Evolutionary conservation across 2,113 vertebrate species (phyloP), one percentile per base, ranked within the genome.

Genomic region (Danionella cerebrum): DNA sequence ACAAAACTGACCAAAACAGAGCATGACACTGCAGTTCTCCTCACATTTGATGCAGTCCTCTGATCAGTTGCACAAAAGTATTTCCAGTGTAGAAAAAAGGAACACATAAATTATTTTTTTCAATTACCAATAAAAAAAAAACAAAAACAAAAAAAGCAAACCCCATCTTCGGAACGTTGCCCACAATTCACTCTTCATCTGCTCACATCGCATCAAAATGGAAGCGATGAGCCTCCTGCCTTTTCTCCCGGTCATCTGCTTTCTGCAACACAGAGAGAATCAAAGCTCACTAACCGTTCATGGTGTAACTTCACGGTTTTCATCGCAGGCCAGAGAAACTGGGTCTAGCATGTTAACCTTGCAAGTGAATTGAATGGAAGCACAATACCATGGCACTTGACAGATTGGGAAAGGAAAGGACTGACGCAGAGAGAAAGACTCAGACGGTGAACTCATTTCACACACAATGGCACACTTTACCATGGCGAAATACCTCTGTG

Each of bases 201-300:
- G 38, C 74, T 97, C 88, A 99, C 96, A 99, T 99, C 76, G 96
- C 96, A 69, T 99, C 96, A 65, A 99, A 99, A 84, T 99, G 96
- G 85, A 99, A 99, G 52, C 96, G 93, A 72, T 99, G 96, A 39
- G 96, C 96, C 83, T 99, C 96, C 73, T 97, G 96, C 29, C 96
- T 86, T 78, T 99, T 99, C 86, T 99, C 96, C 67, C 96, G 86
- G 74, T 98, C 96, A 62, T 99, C 96, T 14, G 96, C 96, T 95
- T 99, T 99, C 96, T 99, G 87, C 68, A 90, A 89, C 80, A 89
- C 80, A 88, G 11, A 45, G 62, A 59, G 50, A 73, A 38, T 25
- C 33, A 64, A 24, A 59, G 35, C 16, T 36, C 19, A 13, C 19
- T 36, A 31, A n/a, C n/a, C n/a, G n/a, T n/a, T n/a, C 39, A 31